Evolutionary conservation across 2,797 vertebrate genomes (phyloP).

Genomic region (Hapalemur alaotrensis): DNA sequence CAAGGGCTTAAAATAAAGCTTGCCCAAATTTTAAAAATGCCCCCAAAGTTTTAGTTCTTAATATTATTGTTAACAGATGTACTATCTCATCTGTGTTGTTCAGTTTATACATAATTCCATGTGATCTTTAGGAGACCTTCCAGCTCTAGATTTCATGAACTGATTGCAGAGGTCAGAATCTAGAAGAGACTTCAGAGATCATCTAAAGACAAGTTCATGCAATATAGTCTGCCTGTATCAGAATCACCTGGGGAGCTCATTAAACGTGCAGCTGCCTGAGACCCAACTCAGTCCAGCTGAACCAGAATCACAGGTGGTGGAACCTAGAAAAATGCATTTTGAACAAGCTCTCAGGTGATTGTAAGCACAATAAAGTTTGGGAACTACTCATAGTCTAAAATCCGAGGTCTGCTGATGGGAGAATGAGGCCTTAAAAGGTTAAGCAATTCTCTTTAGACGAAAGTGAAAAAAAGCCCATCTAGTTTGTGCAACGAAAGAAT

Average conservation of each 20-base stretch:
- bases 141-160: background rate
- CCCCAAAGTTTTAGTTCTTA: background rate
- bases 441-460: constrained; percentile 54
- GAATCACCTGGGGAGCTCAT: background rate
- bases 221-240: background rate
- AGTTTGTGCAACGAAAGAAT: constrained; percentile 52
- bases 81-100: background rate
- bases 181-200: background rate
- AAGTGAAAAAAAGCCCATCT: constrained; percentile 47
- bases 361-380: constrained; percentile 47
- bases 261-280: background rate
- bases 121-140: background rate
- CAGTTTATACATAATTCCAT: constrained; percentile 16
- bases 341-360: constrained; percentile 10
- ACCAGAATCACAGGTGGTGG: background rate
- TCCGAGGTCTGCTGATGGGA: background rate
- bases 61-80: background rate
- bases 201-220: background rate
- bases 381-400: constrained; percentile 31
- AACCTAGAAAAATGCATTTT: constrained; percentile 18
- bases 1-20: constrained; percentile 3
- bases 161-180: constrained; percentile 1
- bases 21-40: background rate
- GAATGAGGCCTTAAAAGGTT: constrained; percentile 46
- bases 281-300: background rate